Conservation (phyloP, 2,888 invertebrate genomes). For the Tridacna crocea region DNA sequence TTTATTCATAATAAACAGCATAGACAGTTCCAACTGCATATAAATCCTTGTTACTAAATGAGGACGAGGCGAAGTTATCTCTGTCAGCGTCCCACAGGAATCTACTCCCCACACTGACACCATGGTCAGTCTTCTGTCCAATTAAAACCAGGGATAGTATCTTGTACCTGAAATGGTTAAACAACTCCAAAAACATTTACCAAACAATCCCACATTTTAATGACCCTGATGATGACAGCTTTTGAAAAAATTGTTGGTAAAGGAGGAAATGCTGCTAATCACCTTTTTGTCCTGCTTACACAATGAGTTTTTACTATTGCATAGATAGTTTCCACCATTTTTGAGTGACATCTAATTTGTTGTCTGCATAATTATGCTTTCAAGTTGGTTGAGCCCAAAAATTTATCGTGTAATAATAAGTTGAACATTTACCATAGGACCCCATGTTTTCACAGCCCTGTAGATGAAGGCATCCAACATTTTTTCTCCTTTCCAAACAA, state of each 20-base stretch:
- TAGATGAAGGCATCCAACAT: too few relatives aligned
- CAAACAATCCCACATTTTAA: not conserved
- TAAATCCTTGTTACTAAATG: conserved; percentile 70
- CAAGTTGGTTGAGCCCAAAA: too few relatives aligned
- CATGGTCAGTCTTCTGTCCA: conserved; percentile 77
- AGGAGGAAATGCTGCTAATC: not conserved
- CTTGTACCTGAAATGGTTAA: conserved; percentile 73
- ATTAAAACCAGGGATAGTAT: conserved; percentile 72
- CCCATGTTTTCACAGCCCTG: too few relatives aligned
- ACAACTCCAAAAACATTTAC: not conserved
- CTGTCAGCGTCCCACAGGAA: conserved; percentile 77
- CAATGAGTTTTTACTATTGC: not conserved
- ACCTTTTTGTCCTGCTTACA: not conserved
- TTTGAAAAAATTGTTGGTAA: not conserved
- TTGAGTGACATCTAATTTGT: too few relatives aligned
- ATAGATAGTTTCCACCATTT: too few relatives aligned
- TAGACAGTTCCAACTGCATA: conserved; percentile 76
- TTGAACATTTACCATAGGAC: too few relatives aligned
- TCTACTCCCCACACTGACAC: conserved; percentile 75
- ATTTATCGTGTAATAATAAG: too few relatives aligned
- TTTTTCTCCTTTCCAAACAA: too few relatives aligned
- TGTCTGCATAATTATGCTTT: too few relatives aligned
- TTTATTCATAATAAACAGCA: conserved; percentile 76
- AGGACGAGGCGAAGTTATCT: conserved; percentile 74
- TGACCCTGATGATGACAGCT: not conserved